Conservation (phyloP, 2,797 vertebrate species). For the Scolopax rusticola region DNA sequence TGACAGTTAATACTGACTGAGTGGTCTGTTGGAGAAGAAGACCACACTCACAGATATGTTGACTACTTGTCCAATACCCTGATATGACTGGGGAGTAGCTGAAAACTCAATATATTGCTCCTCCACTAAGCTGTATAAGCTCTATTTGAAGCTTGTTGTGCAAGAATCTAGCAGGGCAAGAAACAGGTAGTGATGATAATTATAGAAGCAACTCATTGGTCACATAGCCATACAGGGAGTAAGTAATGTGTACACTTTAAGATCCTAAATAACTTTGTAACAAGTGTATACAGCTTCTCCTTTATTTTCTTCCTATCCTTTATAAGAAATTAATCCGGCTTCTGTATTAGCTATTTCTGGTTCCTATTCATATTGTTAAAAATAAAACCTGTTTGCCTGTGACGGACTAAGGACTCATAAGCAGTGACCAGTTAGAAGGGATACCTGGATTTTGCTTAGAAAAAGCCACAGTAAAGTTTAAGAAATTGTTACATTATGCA, state of each 20-base stretch:
- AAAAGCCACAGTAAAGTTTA: background rate
- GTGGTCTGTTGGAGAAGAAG: background rate
- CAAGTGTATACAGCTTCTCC: background rate
- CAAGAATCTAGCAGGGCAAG: background rate
- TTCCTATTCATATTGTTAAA: background rate
- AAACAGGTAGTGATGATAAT: background rate
- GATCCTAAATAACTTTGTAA: background rate
- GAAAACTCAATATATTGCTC: background rate
- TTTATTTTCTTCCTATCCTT: background rate
- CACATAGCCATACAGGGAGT: background rate
- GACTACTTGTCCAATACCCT: background rate
- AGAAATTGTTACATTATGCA: background rate
- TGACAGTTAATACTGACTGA: background rate
- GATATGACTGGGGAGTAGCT: background rate
- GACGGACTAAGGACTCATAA: background rate
- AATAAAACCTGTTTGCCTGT: background rate
- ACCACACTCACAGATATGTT: background rate
- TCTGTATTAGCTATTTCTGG: background rate
- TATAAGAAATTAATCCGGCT: background rate
- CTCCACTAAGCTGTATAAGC: background rate
- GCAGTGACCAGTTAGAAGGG: background rate
- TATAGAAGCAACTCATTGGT: background rate
- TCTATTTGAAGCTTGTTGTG: background rate
- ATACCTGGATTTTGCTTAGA: background rate
- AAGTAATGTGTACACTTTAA: background rate